Evolutionary conservation across 2,888 invertebrate genomes (phyloP).

Genomic region (Dioctria rufipes): DNA sequence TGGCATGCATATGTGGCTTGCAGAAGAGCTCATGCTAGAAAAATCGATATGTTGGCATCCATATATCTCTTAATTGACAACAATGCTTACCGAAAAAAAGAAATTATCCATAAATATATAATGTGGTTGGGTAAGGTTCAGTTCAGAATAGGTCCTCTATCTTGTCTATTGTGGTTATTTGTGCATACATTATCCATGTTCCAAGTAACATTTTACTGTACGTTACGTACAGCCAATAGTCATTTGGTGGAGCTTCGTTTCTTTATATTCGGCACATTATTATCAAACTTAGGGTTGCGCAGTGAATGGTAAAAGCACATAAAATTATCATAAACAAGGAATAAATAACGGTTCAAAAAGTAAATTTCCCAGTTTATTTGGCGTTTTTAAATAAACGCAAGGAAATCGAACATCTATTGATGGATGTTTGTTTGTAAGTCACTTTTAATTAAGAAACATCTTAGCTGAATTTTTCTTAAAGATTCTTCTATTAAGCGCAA

Average conservation of each 20-base stretch:
- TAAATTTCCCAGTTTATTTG: neutral
- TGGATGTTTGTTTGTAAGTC: conserved; percentile 8
- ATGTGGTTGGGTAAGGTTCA: neutral
- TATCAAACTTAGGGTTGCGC: conserved; percentile 1
- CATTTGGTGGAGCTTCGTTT: conserved; percentile 44
- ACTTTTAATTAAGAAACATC: no score
- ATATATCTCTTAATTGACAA: conserved; percentile 53
- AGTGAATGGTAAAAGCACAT: conserved; percentile 32
- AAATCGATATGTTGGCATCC: neutral
- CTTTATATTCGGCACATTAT: conserved; percentile 5
- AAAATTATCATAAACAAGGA: conserved; percentile 60
- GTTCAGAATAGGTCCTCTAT: neutral
- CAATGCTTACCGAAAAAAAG: conserved; percentile 36
- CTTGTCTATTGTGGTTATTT: neutral
- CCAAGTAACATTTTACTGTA: conserved; percentile 53
- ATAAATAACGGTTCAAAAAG: conserved; percentile 54
- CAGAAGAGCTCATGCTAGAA: neutral
- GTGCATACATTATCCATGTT: conserved; percentile 33
- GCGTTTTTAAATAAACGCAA: neutral
- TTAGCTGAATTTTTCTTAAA: no score
- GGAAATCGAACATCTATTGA: conserved; percentile 14
- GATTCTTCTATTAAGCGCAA: no score
- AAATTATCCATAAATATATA: conserved; percentile 47
- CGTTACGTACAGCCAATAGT: neutral
- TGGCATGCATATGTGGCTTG: no score